Percentiles rank a stretch among this genome's conserved stretches.
Evolutionary conservation across 1,140 invertebrate genomes (phyloP).

Genomic region (Hycleus phaleratus): DNA sequence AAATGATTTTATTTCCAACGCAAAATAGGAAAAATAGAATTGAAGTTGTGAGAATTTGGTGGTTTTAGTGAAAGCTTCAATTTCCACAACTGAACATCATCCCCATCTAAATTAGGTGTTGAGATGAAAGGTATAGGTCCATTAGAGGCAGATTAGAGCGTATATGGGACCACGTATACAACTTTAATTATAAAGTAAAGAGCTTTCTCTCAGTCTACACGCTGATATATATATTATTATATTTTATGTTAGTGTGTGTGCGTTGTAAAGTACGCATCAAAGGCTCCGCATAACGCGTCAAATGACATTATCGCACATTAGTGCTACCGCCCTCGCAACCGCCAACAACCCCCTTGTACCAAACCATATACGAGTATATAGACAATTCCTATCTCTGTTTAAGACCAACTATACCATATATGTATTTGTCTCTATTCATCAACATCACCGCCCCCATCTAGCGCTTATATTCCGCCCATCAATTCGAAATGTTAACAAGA

Average conservation of each 20-base stretch:
- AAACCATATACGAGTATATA: too few species aligned
- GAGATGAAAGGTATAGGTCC: constrained; percentile 29
- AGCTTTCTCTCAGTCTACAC: neutral
- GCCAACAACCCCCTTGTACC: constrained; percentile 6
- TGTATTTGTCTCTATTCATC: neutral
- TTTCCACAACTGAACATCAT: constrained; percentile 2
- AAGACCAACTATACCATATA: neutral
- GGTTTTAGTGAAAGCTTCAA: neutral
- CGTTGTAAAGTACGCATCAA: constrained; percentile 23
- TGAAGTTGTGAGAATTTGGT: too few species aligned
- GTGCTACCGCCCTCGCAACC: constrained; percentile 16
- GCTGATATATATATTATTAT: too few species aligned
- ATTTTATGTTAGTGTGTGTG: neutral
- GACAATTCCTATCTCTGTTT: too few species aligned
- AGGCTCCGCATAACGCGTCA: constrained; percentile 27
- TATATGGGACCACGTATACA: constrained; percentile 19
- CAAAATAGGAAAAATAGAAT: too few species aligned
- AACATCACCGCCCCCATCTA: constrained; percentile 1
- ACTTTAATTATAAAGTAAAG: constrained; percentile 31
- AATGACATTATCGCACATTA: constrained; percentile 31
- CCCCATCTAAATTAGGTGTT: constrained; percentile 23
- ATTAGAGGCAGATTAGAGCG: constrained; percentile 29
- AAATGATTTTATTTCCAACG: too few species aligned
- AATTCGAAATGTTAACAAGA: constrained; percentile 8
- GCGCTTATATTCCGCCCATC: constrained; percentile 12